Evolutionary conservation across 2,113 vertebrate species (phyloP), one percentile per base, ranked within the genome.

Genomic region (Mixornis gularis): DNA sequence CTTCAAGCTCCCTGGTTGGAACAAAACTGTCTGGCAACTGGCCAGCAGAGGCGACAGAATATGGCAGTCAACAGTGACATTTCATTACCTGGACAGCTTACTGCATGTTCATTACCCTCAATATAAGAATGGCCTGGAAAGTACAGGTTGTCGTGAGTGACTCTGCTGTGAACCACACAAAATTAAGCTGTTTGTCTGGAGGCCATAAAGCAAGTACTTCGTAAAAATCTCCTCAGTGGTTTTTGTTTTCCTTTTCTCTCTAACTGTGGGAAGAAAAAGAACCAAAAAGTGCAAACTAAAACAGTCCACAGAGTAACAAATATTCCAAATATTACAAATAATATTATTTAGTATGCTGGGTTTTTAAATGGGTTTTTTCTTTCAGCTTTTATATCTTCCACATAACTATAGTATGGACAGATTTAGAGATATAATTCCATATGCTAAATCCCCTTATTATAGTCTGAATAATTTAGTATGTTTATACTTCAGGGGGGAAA

Each of bases 391-490:
- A 30, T 76, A 62, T 87, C 34, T 81, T 94, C 29, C 29, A 87
- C 25, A 24, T 16, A 72, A 38, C 12, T 69, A 69, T 3, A 79
- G 1, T 49, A 24, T 25, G 41, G 62, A 70, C 22, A 18, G 63
- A 95, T 94, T 79, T 93, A 93, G 53, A 56, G 56, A 52, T 58
- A 73, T 13, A 59, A 92, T 83, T 91, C 62, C 34, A 70, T 62
- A 79, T 15, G 73, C 34, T 80, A 86, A 27, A 24, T 80, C 38
- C 43, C 32, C 48, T 76, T 88, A 66, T 74, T 80, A 64, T 51
- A 70, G 9, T 55, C 51, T 90, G 49, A 89, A 84, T 94, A 79
- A 95, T 94, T 95, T 74, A 93, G 43, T 62, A 68, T 58, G 51
- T 40, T 85, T 71, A 79, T 76, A 68, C 44, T 49, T 92, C 18